These are phyloP conservation scores for Incurvaria masculella DNA, from an alignment of 2,888 invertebrate genomes.

Conservation along the genomic window DNA sequence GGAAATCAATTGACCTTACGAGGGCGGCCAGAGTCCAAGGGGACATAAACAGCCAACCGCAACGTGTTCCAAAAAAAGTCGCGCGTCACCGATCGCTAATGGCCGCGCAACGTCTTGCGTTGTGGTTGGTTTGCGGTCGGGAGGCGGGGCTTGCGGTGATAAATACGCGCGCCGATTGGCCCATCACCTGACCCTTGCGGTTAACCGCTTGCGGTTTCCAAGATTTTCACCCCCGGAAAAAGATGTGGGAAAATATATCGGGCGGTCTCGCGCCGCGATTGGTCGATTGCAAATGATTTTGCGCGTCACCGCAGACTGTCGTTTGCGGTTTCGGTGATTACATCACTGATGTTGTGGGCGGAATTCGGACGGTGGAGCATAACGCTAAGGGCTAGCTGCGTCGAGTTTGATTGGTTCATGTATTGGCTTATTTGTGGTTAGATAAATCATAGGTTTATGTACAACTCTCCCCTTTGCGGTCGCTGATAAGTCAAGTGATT, in stretches of 20 bases:
- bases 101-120: constrained; percentile 47
- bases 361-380: too few species aligned
- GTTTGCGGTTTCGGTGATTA: constrained; percentile 18
- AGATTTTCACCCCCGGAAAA: constrained; percentile 56
- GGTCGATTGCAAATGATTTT: constrained; percentile 39
- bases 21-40: too few species aligned
- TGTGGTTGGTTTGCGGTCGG: constrained; percentile 64
- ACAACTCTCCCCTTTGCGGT: too few species aligned
- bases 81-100: constrained; percentile 41
- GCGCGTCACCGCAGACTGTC: constrained; percentile 50
- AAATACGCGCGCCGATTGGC: constrained; percentile 58
- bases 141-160: constrained; percentile 62
- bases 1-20: too few species aligned
- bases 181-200: constrained; percentile 56
- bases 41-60: constrained; percentile 24
- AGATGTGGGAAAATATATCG: constrained; percentile 49
- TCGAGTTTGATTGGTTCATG: too few species aligned
- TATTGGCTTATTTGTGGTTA: too few species aligned
- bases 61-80: constrained; percentile 33
- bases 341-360: neutral
- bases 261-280: constrained; percentile 30
- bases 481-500: too few species aligned
- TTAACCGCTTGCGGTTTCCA: constrained; percentile 60
- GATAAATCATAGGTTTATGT: too few species aligned
- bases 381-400: too few species aligned